phyloP scores from a whole-genome alignment of 2,888 invertebrate species.

The Caenorhabditis becei region DNA sequence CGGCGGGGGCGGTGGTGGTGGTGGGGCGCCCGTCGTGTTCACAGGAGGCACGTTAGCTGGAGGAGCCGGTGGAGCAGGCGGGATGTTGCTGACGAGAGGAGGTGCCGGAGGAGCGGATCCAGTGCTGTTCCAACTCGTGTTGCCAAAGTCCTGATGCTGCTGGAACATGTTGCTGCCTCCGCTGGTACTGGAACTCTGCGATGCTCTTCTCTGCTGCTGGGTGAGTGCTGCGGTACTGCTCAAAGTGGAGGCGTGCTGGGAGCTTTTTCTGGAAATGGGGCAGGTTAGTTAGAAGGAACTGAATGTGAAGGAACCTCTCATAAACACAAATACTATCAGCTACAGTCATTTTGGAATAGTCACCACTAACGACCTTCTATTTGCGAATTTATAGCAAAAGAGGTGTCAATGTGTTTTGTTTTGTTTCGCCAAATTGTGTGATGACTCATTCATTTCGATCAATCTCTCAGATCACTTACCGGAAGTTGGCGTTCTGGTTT shows the following conservation, averaged over 20 bases:
- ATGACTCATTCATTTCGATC: neutral
- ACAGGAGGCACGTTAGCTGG: too few species aligned
- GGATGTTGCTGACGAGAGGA: constrained; percentile 45
- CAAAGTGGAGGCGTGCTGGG: constrained; percentile 39
- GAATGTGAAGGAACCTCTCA: constrained; percentile 12
- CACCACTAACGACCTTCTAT: neutral
- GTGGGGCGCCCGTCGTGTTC: constrained; percentile 44
- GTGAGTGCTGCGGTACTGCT: constrained; percentile 17
- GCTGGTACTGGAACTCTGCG: constrained; percentile 62
- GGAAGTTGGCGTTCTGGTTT: constrained; percentile 52
- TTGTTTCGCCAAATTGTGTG: neutral
- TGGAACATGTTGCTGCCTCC: constrained; percentile 29
- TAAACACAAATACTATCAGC: constrained; percentile 13
- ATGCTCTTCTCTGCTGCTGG: constrained; percentile 66
- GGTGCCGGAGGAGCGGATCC: constrained; percentile 56
- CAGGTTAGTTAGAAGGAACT: neutral
- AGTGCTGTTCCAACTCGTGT: constrained; percentile 13
- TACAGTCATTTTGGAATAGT: constrained; percentile 15
- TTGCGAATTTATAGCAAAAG: neutral
- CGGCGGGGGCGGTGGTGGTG: constrained; percentile 66
- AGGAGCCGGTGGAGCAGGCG: constrained; percentile 62
- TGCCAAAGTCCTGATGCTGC: constrained; percentile 26
- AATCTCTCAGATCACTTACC: constrained; percentile 20
- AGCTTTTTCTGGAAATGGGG: constrained; percentile 53
- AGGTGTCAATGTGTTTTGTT: neutral